phyloP scores from a whole-genome alignment of 2,888 invertebrate genomes.

The Cataglyphis rosenhaueri region DNA sequence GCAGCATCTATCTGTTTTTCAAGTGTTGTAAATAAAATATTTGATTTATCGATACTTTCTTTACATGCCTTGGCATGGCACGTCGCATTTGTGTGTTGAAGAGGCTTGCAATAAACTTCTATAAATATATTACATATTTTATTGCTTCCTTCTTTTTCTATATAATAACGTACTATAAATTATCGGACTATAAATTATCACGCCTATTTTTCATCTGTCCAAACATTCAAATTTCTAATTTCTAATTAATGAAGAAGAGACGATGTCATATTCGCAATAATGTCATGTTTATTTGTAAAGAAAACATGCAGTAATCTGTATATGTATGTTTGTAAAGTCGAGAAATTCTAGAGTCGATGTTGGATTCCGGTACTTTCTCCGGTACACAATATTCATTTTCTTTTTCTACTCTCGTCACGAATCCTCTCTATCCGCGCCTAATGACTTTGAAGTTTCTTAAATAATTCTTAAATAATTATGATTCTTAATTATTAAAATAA shows the following conservation, averaged over 20 bases:
- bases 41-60: slow-evolving; percentile 35
- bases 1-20: neutral
- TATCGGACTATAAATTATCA: neutral
- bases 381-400: slow-evolving; percentile 63
- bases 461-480: slow-evolving; percentile 16
- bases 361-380: slow-evolving; percentile 68
- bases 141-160: neutral
- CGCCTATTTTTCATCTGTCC: neutral
- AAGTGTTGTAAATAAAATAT: slow-evolving; percentile 29
- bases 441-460: slow-evolving; percentile 11
- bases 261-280: no score
- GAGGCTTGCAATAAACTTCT: neutral
- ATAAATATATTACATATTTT: neutral
- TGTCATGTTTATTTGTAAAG: slow-evolving; percentile 27
- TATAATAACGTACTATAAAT: slow-evolving; percentile 17
- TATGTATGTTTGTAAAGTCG: slow-evolving; percentile 39
- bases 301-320: neutral
- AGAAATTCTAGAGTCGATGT: slow-evolving; percentile 69
- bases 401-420: slow-evolving; percentile 64
- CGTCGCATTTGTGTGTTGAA: neutral
- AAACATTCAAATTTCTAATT: slow-evolving; percentile 24
- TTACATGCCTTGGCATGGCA: neutral
- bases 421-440: slow-evolving; percentile 48
- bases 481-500: slow-evolving; percentile 8
- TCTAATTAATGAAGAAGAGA: slow-evolving; percentile 7